Base-by-base conservation (phyloP, 2,888 invertebrate genomes). In the Bursaphelenchus okinawaensis region DNA sequence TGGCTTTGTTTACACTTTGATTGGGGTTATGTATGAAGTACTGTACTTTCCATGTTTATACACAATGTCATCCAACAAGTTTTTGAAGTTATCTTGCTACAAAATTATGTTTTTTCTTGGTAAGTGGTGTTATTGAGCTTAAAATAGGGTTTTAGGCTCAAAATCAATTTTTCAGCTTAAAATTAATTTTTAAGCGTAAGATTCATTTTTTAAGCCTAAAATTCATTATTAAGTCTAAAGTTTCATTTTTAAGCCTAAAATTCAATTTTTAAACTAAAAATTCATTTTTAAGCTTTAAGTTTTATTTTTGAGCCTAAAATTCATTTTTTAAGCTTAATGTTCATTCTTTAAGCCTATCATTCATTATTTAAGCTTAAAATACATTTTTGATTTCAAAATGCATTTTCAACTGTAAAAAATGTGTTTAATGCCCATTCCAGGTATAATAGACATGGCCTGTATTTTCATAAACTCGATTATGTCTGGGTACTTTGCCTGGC, bases 31-130 rank as follows among this genome's bases (percentile, higher is more conserved):
- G 60, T 61, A 56, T 7, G 61, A 61, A 9, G 28, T 59, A 12
- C 52, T 59, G 19, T 59, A 59, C 24, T 24, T 65, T 61, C 61
- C 61, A 19, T 61, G 59, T 27, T 8, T 61, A 23, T 61, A 61
- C 29, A 55, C 56, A 16, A 61, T 61, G 61, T 20, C 24, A 4
- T 61, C 61, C 23, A n/a, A 1, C 1, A 55, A 26, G 22, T 61
- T 61, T 9, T 19, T 61, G 19, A 22, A 27, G 4, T 29, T 61
- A 16, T 62, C 62, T 7, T 61, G 61, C 58, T 61, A 61, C 61
- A 61, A 61, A 31, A 40, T 58, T n/a, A 58, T 40, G 58, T 40
- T 40, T 12, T 29, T 29, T 28, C 31, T 58, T 7, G 29, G 58
- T 24, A 58, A 40, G 40, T 4, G 6, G n/a, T 16, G 29, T n/a